Percentiles rank a stretch among this genome's conserved stretches.
Conservation (phyloP, 2,888 invertebrate genomes). For the Synergus laeviventris region DNA sequence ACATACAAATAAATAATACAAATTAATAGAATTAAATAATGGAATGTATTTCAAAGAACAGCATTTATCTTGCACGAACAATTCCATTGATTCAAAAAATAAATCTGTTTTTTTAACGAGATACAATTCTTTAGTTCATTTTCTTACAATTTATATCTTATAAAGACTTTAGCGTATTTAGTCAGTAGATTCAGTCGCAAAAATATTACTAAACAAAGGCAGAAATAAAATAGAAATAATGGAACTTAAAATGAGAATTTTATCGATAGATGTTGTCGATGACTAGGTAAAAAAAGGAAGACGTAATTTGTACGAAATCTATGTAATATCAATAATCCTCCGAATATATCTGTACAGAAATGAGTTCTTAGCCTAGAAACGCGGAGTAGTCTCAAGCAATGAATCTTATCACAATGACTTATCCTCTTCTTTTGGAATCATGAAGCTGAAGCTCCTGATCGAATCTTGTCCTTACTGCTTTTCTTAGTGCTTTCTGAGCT, state of each 20-base stretch:
- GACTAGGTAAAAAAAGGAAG: not conserved
- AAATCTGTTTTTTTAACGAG: not conserved
- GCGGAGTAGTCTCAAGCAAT: not conserved
- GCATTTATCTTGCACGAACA: not conserved
- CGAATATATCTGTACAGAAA: conserved; percentile 17
- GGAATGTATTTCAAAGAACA: conserved; percentile 10
- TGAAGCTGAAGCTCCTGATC: not conserved
- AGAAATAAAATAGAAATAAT: not conserved
- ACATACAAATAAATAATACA: not conserved
- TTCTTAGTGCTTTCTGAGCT: not conserved
- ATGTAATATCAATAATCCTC: conserved; percentile 52
- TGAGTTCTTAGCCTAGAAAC: not conserved
- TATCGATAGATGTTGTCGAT: not conserved
- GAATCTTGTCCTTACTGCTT: conserved; percentile 13
- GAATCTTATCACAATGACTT: not conserved
- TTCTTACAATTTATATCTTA: not conserved
- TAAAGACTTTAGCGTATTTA: not conserved
- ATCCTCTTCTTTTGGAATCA: not conserved
- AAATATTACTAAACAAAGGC: not conserved
- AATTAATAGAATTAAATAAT: not conserved
- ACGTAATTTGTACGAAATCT: conserved; percentile 56
- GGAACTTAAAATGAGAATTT: not conserved
- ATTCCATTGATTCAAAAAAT: not conserved
- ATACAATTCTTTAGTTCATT: not conserved
- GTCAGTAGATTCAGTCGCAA: not conserved